phyloP scores from a whole-genome alignment of 1,140 invertebrate species.

The Trachymyrmex cornetzi region DNA sequence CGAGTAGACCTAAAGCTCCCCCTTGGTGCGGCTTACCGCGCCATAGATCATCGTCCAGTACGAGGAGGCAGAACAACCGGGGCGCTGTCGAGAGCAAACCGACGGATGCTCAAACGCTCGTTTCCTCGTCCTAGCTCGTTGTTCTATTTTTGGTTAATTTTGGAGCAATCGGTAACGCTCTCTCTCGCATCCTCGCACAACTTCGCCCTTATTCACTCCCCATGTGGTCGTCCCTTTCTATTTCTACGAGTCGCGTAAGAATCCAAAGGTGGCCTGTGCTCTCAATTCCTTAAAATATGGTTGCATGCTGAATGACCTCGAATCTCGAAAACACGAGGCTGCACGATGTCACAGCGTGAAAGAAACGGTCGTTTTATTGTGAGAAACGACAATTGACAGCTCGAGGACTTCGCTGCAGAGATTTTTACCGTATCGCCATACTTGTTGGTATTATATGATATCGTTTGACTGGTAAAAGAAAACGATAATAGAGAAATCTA shows the following conservation, averaged over 20 bases:
- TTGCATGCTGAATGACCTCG: conserved; percentile 62
- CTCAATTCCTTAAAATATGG: conserved; percentile 72
- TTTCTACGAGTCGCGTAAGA: neutral
- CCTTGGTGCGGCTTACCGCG: conserved; percentile 30
- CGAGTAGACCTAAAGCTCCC: neutral
- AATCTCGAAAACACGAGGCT: conserved; percentile 41
- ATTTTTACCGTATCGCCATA: conserved; percentile 19
- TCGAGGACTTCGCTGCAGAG: neutral
- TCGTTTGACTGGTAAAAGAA: neutral
- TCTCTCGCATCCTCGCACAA: neutral
- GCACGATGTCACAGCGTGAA: conserved; percentile 57
- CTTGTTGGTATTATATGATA: too few relatives aligned
- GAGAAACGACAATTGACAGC: neutral
- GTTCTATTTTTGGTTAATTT: conserved; percentile 53
- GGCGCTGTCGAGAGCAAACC: conserved; percentile 38
- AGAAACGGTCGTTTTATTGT: conserved; percentile 70
- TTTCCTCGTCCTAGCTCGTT: conserved; percentile 16
- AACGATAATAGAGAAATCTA: conserved; percentile 75
- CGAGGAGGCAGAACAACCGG: conserved; percentile 20
- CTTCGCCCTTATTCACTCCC: neutral
- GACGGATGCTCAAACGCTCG: neutral
- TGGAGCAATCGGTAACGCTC: conserved; percentile 28
- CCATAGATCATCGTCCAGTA: conserved; percentile 40
- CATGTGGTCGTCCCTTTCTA: conserved; percentile 1
- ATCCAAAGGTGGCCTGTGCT: neutral